Conservation (phyloP, 2,113 vertebrate species). For the Trogon melanurus region DNA sequence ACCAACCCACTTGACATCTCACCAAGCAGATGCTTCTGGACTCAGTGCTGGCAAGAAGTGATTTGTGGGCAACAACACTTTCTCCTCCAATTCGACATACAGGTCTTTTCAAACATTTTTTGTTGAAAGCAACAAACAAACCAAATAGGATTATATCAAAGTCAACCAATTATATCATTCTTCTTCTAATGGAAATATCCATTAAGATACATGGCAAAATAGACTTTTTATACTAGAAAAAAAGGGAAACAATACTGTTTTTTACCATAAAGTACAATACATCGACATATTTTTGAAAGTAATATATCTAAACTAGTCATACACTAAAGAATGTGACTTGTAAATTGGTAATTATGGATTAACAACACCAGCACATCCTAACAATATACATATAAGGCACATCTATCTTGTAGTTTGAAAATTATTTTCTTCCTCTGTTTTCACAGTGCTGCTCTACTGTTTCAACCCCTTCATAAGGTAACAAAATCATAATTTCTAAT, state of each 20-base stretch:
- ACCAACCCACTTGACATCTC: background rate
- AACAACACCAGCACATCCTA: background rate
- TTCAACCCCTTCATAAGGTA: background rate
- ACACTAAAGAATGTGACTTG: background rate
- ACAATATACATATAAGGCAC: background rate
- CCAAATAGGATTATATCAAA: background rate
- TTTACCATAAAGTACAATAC: background rate
- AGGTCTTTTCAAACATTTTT: background rate
- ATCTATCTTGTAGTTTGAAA: background rate
- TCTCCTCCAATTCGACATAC: background rate
- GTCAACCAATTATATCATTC: background rate
- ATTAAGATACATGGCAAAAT: background rate
- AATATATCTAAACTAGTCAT: background rate
- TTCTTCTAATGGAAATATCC: background rate
- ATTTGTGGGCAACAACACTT: background rate
- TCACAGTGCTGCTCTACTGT: background rate
- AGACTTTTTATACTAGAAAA: background rate
- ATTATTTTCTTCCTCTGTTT: background rate
- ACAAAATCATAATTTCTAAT: background rate
- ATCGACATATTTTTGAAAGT: background rate
- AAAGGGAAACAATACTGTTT: background rate
- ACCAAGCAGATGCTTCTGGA: background rate
- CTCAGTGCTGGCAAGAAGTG: background rate
- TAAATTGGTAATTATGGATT: background rate
- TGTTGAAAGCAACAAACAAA: background rate